Base-by-base conservation (phyloP, 2,888 invertebrate genomes). In the Neocrepidodera transversa region DNA sequence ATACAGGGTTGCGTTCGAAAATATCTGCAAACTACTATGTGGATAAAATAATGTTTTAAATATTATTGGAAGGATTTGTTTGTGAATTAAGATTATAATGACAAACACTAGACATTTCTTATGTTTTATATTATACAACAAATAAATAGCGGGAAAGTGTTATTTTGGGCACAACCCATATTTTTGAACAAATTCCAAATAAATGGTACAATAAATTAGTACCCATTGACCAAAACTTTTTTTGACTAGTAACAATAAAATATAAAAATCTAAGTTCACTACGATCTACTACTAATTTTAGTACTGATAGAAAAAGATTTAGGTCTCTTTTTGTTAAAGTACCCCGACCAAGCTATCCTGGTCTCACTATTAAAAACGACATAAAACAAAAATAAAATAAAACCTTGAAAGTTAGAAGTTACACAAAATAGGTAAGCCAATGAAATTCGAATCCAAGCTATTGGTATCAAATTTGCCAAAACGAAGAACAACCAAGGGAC, bases 401-500 rank as follows among this genome's bases (percentile, higher is more conserved):
- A 84, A 0, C 86, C 86, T 75, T 87, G 86, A 56, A 82, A 78
- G 1, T 84, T 83, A 0, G 81, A 83, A 0, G 83, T 82, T 10
- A 85, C 64, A 48, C 83, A 82, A 69, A 86, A 86, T 1, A 86
- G 71, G 71, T 85, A 86, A 11, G 74, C 55, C 38, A 77, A 68
- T 16, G 71, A 59, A 6, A 67, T 57, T 60, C 68, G 68, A 11
- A 78, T 60, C 61, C 73, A 71, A 2, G 67, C 43, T 7, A 66
- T 32, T 1, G 57, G 50, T 6, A 74, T 60, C 8, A 78, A 51
- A 16, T 83, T 82, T 1, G 83, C 80, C 0, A 84, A 76, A 0
- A 86, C 66, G 17, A 85, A 86, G 68, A 86, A 85, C 8, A 85
- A 60, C 86, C 86, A 86, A 1, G 86, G 86, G 14, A 86, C 71